Percentiles rank a stretch among this genome's conserved stretches.
Evolutionary conservation across 2,888 invertebrate genomes (phyloP).

Genomic region (Nezara viridula): DNA sequence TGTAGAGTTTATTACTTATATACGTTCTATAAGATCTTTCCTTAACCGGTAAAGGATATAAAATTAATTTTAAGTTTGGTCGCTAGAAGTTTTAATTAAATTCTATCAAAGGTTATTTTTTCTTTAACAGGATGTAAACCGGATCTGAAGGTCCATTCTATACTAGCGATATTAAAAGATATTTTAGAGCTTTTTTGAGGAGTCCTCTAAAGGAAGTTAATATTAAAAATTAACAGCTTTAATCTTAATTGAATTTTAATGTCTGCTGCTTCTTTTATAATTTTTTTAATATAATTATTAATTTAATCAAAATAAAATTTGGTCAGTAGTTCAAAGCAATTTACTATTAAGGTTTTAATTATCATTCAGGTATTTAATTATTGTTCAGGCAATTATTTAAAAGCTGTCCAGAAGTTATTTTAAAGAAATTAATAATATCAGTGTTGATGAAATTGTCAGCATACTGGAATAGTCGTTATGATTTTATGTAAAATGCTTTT

Average conservation of each 20-base stretch:
- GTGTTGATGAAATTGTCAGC: no score
- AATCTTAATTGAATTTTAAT: neutral
- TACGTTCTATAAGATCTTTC: neutral
- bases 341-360: neutral
- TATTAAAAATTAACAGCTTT: neutral
- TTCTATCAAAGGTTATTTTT: slow-evolving; percentile 29
- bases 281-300: neutral
- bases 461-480: no score
- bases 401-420: no score
- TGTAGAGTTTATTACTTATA: neutral
- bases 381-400: no score
- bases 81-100: slow-evolving; percentile 34
- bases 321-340: neutral
- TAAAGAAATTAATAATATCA: no score
- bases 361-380: no score
- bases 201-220: neutral
- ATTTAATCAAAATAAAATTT: neutral
- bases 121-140: neutral
- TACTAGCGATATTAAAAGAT: slow-evolving; percentile 32
- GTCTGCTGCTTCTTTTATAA: neutral
- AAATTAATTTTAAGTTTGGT: slow-evolving; percentile 39
- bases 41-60: slow-evolving; percentile 5
- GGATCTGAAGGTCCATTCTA: neutral
- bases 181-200: neutral
- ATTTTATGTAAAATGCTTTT: no score